These are phyloP conservation scores for Lampris megalopsis DNA, from an alignment of 2,113 vertebrate species.

Conservation along the genomic window DNA sequence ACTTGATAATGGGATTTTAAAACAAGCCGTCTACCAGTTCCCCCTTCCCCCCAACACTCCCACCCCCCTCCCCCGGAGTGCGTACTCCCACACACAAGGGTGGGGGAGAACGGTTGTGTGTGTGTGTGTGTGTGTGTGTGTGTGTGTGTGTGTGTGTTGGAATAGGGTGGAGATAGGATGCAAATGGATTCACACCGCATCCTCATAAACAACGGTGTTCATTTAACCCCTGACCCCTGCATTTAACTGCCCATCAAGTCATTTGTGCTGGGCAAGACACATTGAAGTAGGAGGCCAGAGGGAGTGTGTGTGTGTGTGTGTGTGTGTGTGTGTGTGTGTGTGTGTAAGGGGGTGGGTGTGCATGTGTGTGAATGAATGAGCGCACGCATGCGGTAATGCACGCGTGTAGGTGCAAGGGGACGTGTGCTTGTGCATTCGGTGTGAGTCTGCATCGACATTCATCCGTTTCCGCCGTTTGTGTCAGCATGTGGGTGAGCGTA, in stretches of 20 bases:
- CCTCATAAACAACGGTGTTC: conserved; percentile 99
- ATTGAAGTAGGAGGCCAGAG: conserved; percentile 71
- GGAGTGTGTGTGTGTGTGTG: conserved; percentile 38
- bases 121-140: conserved; percentile 27
- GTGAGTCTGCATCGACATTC: conserved; percentile 25
- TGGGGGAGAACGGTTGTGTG: no score
- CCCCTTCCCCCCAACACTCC: conserved; percentile 55
- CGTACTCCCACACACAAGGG: no score
- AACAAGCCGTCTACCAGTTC: conserved; percentile 94
- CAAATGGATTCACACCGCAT: conserved; percentile 98
- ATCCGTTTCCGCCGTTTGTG: conserved; percentile 34
- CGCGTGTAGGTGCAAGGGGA: conserved; percentile 28
- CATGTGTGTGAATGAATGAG: background rate
- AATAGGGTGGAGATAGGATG: conserved; percentile 95
- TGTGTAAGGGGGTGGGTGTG: background rate
- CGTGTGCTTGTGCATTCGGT: conserved; percentile 39
- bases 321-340: conserved; percentile 19
- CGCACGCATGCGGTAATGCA: background rate
- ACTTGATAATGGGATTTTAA: conserved; percentile 99
- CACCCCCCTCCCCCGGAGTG: conserved; percentile 54
- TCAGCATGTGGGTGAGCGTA: conserved; percentile 18
- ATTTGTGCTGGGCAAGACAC: conserved; percentile 91
- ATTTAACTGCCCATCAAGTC: conserved; percentile 99
- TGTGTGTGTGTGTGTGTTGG: conserved; percentile 87
- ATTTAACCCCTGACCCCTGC: conserved; percentile 96